Conservation (phyloP, 1,140 invertebrate species). For the Habropoda laboriosa region DNA sequence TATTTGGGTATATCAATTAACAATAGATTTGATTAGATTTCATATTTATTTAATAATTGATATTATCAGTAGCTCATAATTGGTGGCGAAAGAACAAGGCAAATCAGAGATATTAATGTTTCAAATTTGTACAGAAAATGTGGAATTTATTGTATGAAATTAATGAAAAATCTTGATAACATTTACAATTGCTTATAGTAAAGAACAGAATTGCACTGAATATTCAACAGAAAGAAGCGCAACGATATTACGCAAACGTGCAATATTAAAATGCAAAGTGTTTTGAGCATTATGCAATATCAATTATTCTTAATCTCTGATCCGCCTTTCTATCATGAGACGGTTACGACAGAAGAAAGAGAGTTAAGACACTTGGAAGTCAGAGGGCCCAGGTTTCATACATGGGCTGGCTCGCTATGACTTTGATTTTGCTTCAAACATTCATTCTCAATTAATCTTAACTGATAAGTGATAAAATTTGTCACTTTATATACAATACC, state of each 20-base stretch:
- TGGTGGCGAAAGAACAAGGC: constrained; percentile 71
- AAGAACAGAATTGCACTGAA: constrained; percentile 26
- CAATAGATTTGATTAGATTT: constrained; percentile 67
- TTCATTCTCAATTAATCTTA: constrained; percentile 74
- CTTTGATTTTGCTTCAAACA: constrained; percentile 77
- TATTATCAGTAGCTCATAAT: constrained; percentile 75
- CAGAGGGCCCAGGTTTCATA: constrained; percentile 68
- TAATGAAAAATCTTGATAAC: constrained; percentile 24
- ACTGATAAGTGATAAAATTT: constrained; percentile 70
- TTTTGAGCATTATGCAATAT: constrained; percentile 53
- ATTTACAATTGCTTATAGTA: constrained; percentile 17
- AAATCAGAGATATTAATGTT: constrained; percentile 71
- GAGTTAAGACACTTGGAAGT: constrained; percentile 79
- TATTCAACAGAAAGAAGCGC: constrained; percentile 20
- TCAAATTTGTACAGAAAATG: constrained; percentile 38
- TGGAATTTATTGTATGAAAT: constrained; percentile 33
- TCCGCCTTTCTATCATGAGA: constrained; percentile 73
- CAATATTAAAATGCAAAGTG: constrained; percentile 40
- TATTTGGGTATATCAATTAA: constrained; percentile 52
- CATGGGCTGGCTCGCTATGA: constrained; percentile 67
- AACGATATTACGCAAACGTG: constrained; percentile 26
- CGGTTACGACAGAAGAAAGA: constrained; percentile 71
- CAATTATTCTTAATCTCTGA: constrained; percentile 61
- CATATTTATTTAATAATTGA: constrained; percentile 75
- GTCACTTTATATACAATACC: constrained; percentile 75